Percentiles rank a stretch among this genome's conserved stretches.
Conservation (phyloP, 1,140 invertebrate species). For the Drosophila bipectinata region DNA sequence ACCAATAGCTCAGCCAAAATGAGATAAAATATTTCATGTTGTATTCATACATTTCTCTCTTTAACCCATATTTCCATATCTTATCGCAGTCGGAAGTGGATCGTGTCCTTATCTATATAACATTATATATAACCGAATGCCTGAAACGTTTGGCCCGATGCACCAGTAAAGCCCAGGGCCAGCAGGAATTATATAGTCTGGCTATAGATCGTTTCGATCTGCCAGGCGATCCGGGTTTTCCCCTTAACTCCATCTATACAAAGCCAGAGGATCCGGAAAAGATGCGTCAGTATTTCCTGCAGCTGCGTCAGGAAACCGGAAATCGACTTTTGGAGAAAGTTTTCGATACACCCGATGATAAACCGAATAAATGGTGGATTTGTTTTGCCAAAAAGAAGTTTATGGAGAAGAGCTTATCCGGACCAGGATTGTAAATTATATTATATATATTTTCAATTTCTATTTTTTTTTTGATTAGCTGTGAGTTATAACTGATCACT, state of each 20-base stretch:
- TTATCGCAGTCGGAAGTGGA: constrained; percentile 94
- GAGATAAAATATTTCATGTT: too few species aligned
- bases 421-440: constrained; percentile 54
- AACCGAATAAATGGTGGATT: constrained; percentile 99
- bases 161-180: constrained; percentile 93
- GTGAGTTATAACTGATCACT: background rate
- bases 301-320: constrained; percentile 97
- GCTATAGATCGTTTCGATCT: constrained; percentile 98
- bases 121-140: constrained; percentile 99
- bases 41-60: background rate
- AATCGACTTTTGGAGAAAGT: constrained; percentile 95
- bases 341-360: constrained; percentile 94
- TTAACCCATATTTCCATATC: constrained; percentile 23
- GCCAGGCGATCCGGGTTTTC: constrained; percentile 97
- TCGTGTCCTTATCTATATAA: constrained; percentile 98
- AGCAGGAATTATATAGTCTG: constrained; percentile 97
- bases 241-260: constrained; percentile 97
- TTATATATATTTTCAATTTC: background rate
- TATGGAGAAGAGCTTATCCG: constrained; percentile 97
- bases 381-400: constrained; percentile 99
- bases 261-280: constrained; percentile 94
- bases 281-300: constrained; percentile 96
- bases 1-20: too few species aligned
- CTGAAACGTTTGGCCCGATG: constrained; percentile 97
- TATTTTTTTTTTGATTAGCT: background rate